Conservation (phyloP, 2,797 vertebrate species). For the Sebastes flavidus region DNA sequence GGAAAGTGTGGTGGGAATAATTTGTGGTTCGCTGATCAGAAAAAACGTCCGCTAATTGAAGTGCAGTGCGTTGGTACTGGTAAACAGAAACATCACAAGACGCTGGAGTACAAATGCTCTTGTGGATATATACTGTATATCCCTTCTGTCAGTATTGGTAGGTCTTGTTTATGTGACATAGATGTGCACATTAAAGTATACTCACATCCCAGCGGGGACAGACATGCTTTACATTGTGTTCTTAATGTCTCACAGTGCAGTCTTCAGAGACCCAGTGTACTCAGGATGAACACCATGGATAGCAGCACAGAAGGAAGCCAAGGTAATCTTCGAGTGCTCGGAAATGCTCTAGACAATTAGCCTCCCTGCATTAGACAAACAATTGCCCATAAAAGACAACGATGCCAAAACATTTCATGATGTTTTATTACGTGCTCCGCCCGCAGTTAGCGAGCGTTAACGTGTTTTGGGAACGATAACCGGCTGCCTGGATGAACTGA, state of each 20-base stretch:
- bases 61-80: conserved; percentile 63
- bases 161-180: conserved; percentile 70
- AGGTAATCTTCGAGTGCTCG: conserved; percentile 69
- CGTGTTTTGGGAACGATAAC: conserved; percentile 57
- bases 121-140: conserved; percentile 52
- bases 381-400: conserved; percentile 67
- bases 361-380: conserved; percentile 70
- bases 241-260: conserved; percentile 84
- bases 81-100: conserved; percentile 74
- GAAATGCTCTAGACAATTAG: conserved; percentile 71
- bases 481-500: conserved; percentile 62
- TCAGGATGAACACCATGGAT: conserved; percentile 79
- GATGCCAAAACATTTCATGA: conserved; percentile 50
- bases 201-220: conserved; percentile 73
- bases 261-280: conserved; percentile 82
- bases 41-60: conserved; percentile 58
- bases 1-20: conserved; percentile 59
- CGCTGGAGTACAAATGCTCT: conserved; percentile 63
- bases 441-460: conserved; percentile 54
- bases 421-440: conserved; percentile 61
- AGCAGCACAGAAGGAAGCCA: conserved; percentile 81
- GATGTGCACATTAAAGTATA: conserved; percentile 77
- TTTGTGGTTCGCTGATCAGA: conserved; percentile 60
- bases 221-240: conserved; percentile 75
- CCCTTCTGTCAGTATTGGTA: conserved; percentile 58